Base-by-base conservation (phyloP, 2,888 invertebrate species). In the Allophyes oxyacanthae region DNA sequence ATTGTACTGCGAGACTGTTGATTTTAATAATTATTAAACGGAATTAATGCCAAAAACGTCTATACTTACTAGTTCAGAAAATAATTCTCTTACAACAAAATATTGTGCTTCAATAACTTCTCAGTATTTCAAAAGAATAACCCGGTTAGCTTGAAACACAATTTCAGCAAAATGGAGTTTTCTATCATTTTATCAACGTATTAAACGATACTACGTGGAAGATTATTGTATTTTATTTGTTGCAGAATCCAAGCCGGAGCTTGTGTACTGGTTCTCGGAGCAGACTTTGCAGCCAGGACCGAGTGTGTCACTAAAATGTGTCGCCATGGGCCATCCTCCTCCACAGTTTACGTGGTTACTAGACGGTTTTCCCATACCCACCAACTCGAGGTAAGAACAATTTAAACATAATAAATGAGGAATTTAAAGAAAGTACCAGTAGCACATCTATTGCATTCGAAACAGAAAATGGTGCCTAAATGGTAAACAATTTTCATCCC, bases 241-340 rank as follows among this genome's bases (percentile, higher is more conserved):
- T 87, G 56, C 92, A 97, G 98, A 98, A 90, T 97, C 98, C 34
- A 97, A 98, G 68, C 98, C 98, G 40, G 98, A 98, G 92, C 94
- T 98, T 78, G 96, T 97, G 75, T 98, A 98, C 94, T 97, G 97
- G 96, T 98, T 98, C 92, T 97, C 97, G 56, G 98, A 98, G 88
- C 98, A 98, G 90, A 98, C 98, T 8, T 92, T 98, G 61, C 98
- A 98, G 84, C 98, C 98, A 0, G 98, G 98, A 13, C 98, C 98
- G 30, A 97, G 97, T 67, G 97, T 98, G 43, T 98, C 98, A 14
- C 95, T 99, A 72, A 98, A 98, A 90, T 99, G 99, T 92, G 97
- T 97, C 62, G 98, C 98, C n/a, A 97, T 98, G 80, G 99, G 99
- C 45, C 98, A 98, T 90, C 99, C 99, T 6, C 97, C 98, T 45